Percentiles rank a stretch among this genome's conserved stretches.
These are phyloP conservation scores for Papilio helenus DNA, from an alignment of 1,140 invertebrate genomes.

Conservation along the genomic window DNA sequence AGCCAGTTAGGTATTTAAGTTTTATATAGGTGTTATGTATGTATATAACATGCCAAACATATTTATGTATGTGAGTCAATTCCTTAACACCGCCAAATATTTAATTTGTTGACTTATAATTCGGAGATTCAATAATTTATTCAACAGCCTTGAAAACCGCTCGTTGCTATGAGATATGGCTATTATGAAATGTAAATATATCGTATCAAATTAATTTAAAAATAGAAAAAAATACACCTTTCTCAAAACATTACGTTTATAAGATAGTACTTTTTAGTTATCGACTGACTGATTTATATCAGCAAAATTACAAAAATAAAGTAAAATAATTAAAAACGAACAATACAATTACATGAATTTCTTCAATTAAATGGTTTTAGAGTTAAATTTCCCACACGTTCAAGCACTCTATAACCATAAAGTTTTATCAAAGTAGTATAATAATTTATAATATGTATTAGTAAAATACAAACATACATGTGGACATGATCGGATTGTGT, in stretches of 20 bases:
- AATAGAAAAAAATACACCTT: conserved; percentile 33
- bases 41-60: conserved; percentile 5
- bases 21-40: not conserved
- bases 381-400: no score
- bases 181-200: conserved; percentile 66
- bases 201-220: conserved; percentile 40
- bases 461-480: not conserved
- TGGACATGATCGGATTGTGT: not conserved
- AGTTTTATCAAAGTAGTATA: not conserved
- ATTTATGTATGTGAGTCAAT: conserved; percentile 32
- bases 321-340: no score
- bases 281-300: no score
- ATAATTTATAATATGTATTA: not conserved
- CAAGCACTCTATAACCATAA: not conserved
- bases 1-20: not conserved
- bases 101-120: conserved; percentile 66
- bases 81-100: conserved; percentile 41
- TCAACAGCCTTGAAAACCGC: conserved; percentile 66
- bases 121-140: conserved; percentile 65
- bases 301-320: no score
- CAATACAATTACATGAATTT: no score
- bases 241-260: conserved; percentile 1
- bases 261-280: not conserved
- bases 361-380: no score
- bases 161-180: conserved; percentile 69